Evolutionary conservation across 1,140 invertebrate genomes (phyloP).

Genomic region (Semibalanus balanoides): DNA sequence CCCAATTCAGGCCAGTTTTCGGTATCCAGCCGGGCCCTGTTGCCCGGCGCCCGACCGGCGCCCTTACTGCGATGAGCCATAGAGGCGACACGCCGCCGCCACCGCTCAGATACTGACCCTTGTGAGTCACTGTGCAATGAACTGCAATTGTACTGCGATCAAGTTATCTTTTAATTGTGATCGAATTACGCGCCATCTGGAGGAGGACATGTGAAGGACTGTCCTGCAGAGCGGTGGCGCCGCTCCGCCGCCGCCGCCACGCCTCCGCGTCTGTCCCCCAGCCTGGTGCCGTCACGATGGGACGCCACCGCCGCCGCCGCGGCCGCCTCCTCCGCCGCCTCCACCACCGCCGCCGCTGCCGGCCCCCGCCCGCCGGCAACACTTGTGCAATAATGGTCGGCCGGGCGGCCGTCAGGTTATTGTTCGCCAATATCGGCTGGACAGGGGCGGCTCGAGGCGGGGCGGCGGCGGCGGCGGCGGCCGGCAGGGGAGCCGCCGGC

Average conservation of each 20-base stretch:
- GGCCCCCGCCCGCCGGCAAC: slow-evolving; percentile 11
- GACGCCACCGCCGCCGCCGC: too few relatives aligned
- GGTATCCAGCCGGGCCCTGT: not conserved
- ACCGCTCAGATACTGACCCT: not conserved
- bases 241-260: slow-evolving; percentile 15
- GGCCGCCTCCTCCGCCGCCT: too few relatives aligned
- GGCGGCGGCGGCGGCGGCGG: too few relatives aligned
- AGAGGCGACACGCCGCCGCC: not conserved
- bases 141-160: slow-evolving; percentile 1
- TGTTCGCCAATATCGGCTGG: slow-evolving; percentile 15
- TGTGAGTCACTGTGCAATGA: not conserved
- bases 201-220: slow-evolving; percentile 1
- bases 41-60: not conserved
- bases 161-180: slow-evolving; percentile 8
- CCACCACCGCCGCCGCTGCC: too few relatives aligned
- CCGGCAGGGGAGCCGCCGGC: too few relatives aligned
- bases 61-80: not conserved
- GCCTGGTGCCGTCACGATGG: not conserved
- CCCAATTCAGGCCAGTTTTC: slow-evolving; percentile 3
- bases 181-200: not conserved
- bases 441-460: slow-evolving; percentile 25
- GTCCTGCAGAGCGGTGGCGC: not conserved
- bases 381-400: not conserved
- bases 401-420: slow-evolving; percentile 9
- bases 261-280: not conserved